phyloP scores from a whole-genome alignment of 64 coral and sea anemone species.

The Montipora efflorescens region DNA sequence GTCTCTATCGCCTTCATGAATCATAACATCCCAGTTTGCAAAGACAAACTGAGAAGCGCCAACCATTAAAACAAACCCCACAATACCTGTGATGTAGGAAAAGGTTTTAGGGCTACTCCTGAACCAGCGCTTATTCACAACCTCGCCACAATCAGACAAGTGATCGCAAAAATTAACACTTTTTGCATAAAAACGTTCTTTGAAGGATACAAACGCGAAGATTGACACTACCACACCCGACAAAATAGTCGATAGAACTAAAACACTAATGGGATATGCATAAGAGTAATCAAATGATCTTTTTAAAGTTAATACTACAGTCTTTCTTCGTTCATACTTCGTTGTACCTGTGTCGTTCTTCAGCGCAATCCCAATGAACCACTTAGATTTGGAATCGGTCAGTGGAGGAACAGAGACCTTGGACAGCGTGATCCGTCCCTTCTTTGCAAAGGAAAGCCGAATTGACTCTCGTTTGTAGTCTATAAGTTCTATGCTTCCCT shows the following conservation, averaged over 20 bases:
- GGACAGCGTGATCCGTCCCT: conserved; percentile 75
- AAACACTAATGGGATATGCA: conserved; percentile 23
- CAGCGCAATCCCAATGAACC: no score
- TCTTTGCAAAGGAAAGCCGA: conserved; percentile 55
- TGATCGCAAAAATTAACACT: no score
- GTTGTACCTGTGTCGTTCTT: no score
- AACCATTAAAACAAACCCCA: conserved; percentile 65
- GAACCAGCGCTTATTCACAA: conserved; percentile 54
- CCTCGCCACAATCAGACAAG: no score
- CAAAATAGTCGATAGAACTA: neutral
- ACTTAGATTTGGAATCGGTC: conserved; percentile 20
- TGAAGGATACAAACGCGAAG: no score
- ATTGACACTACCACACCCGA: neutral
- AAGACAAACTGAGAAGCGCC: conserved; percentile 74
- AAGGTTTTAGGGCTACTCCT: conserved; percentile 43
- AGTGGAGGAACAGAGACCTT: conserved; percentile 66
- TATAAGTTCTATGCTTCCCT: neutral
- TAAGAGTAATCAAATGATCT: conserved; percentile 54
- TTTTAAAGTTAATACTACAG: conserved; percentile 3
- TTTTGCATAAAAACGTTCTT: no score
- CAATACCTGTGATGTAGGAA: conserved; percentile 71
- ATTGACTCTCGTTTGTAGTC: conserved; percentile 25
- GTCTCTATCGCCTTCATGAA: conserved; percentile 31
- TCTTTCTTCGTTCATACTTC: neutral
- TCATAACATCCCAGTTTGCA: conserved; percentile 42